These are phyloP conservation scores for Sminthurides aquaticus DNA, from an alignment of 2,888 invertebrate species.

Conservation along the genomic window DNA sequence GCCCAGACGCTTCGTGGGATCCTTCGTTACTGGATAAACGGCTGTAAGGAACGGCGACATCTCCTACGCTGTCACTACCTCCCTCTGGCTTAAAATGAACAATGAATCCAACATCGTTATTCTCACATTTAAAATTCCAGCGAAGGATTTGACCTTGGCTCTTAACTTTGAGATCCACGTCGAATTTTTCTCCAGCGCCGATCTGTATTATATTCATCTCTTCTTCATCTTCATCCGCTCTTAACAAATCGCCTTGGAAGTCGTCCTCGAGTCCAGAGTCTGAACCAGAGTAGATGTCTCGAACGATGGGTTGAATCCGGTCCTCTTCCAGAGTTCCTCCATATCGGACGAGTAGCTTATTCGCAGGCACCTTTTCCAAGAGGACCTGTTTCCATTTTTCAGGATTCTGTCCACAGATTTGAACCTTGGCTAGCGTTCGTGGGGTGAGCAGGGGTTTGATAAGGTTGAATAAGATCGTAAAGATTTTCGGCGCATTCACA, in stretches of 20 bases:
- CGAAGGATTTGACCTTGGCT: neutral
- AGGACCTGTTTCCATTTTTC: conserved; percentile 9
- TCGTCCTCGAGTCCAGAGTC: conserved; percentile 4
- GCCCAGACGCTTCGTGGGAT: neutral
- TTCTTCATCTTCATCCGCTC: neutral
- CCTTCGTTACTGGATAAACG: neutral
- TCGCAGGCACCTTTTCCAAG: conserved; percentile 3
- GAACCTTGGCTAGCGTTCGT: conserved; percentile 14
- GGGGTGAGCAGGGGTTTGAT: conserved; percentile 19
- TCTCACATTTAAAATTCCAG: conserved; percentile 10
- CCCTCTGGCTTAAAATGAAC: conserved; percentile 9
- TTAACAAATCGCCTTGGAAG: neutral
- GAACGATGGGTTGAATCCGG: neutral
- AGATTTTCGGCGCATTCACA: conserved; percentile 15
- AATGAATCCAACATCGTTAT: conserved; percentile 17
- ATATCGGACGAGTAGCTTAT: conserved; percentile 7
- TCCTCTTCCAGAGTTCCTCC: conserved; percentile 10
- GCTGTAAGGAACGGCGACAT: conserved; percentile 3
- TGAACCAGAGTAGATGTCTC: conserved; percentile 1
- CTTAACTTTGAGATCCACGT: neutral
- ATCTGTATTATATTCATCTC: neutral
- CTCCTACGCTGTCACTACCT: neutral
- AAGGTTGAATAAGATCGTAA: conserved; percentile 16
- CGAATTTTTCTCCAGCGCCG: conserved; percentile 13
- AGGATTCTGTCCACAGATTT: conserved; percentile 13